Base-by-base conservation (phyloP, 2,888 invertebrate species). In the Dryobota labecula region DNA sequence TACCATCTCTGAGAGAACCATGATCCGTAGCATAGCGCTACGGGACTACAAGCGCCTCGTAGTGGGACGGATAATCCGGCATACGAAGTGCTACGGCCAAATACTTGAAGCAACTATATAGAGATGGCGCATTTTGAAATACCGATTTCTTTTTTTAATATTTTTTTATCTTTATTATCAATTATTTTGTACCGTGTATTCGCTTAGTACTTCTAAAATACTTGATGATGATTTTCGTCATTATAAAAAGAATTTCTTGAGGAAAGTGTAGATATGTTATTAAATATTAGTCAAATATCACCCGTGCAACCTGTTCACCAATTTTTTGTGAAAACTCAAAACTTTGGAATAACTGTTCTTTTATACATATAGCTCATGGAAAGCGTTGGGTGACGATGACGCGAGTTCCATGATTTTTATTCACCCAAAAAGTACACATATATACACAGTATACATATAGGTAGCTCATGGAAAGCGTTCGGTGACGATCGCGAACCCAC, bases 61-160 rank as follows among this genome's bases (percentile, higher is more conserved):
- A 47, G 20, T 11, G 4, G 3, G 7, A 18, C 13, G n/a, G 1
- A 13, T 27, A 47, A 11, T 11, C 2, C 15, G 18, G 5, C 65
- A n/a, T 61, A 65, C 9, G 41, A 7, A 58, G 18, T 43, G 36
- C 66, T 73, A 79, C 33, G 30, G 27, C 15, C 0, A 49, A 62
- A 53, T 57, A 75, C n/a, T 80, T 80, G 0, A 0, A 9, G 15
- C 15, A 20, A 20, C 2, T 43, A 0, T n/a, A 8, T 6, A 20
- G 0, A 78, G 78, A 75, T 75, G 80, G 80, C 78, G 80, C 8
- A 27, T 27, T 69, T 38, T n/a, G 11, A 33, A 7, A 11, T 73
- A n/a, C 0, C 6, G n/a, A 9, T 43, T 30, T 15, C 1, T 30
- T 27, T 30, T 13, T n/a, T 33, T n/a, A n/a, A 1, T 47, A 24